phyloP scores from a whole-genome alignment of 2,113 vertebrate genomes.

The Amblyornis subalaris region DNA sequence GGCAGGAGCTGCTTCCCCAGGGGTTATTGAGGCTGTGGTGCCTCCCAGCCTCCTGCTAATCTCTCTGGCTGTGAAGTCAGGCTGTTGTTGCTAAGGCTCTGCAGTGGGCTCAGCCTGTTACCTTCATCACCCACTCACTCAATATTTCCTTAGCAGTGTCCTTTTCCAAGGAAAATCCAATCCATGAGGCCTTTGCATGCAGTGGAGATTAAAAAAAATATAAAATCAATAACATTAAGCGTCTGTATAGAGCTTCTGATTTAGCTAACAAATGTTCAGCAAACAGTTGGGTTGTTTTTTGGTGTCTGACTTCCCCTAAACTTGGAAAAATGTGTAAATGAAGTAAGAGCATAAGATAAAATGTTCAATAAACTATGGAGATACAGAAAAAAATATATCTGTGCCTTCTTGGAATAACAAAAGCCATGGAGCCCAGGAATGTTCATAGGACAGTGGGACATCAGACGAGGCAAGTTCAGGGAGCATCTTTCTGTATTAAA shows the following conservation, averaged over 20 bases:
- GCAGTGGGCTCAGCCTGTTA: background rate
- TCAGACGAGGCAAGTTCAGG: background rate
- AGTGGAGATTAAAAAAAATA: background rate
- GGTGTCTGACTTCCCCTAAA: background rate
- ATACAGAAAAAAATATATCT: background rate
- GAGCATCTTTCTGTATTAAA: background rate
- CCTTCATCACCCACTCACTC: background rate
- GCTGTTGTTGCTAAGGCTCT: background rate
- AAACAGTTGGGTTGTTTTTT: background rate
- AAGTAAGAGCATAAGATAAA: background rate
- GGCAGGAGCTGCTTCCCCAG: background rate
- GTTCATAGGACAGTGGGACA: fast-evolving
- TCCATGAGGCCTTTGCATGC: background rate
- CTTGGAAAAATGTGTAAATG: background rate
- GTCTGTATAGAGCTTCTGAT: background rate
- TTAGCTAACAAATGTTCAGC: background rate
- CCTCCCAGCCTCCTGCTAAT: background rate
- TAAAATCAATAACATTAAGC: background rate
- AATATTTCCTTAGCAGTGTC: background rate
- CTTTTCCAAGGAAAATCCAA: background rate
- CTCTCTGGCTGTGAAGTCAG: background rate
- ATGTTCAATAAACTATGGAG: background rate
- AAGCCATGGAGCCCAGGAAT: background rate
- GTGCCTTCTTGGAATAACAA: background rate
- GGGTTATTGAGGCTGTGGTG: background rate